Conservation (phyloP, 2,113 vertebrate species). For the Sprattus sprattus region DNA sequence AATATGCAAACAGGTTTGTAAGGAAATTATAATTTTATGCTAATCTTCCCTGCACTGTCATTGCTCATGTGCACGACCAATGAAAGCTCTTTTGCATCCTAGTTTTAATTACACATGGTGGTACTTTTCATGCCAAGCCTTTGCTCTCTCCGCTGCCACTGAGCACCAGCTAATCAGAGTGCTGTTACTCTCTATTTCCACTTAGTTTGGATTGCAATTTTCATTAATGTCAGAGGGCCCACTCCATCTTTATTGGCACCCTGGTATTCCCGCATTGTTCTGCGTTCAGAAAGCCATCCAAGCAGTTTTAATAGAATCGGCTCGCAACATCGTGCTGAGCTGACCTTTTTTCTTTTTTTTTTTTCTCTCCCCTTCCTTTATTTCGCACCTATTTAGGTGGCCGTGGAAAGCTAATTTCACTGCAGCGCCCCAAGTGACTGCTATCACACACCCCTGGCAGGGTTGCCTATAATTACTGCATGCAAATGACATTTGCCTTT, state of each 20-base stretch:
- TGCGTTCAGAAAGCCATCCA: constrained; percentile 48
- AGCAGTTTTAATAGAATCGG: constrained; percentile 78
- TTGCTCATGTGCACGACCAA: not conserved
- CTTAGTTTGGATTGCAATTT: constrained; percentile 6
- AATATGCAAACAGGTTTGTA: constrained; percentile 2
- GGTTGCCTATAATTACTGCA: constrained; percentile 79
- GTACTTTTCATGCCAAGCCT: constrained; percentile 1
- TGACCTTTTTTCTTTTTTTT: constrained; percentile 74
- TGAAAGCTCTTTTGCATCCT: not conserved
- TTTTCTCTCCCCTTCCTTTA: constrained; percentile 60
- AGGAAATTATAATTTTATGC: constrained; percentile 1
- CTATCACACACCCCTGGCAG: constrained; percentile 77
- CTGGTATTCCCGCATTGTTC: constrained; percentile 1
- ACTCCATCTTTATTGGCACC: not conserved
- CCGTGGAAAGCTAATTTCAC: constrained; percentile 71
- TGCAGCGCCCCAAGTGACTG: constrained; percentile 75
- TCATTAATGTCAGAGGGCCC: not conserved
- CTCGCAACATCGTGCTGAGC: constrained; percentile 77
- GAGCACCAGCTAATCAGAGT: not conserved
- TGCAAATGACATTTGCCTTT: constrained; percentile 85
- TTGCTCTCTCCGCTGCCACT: not conserved
- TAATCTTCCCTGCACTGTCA: not conserved
- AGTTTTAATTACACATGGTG: constrained; percentile 6
- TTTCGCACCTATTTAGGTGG: constrained; percentile 72
- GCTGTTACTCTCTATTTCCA: not conserved